These are phyloP conservation scores for Pseudobourletiella spinata DNA, from an alignment of 1,140 invertebrate genomes.

Conservation along the genomic window DNA sequence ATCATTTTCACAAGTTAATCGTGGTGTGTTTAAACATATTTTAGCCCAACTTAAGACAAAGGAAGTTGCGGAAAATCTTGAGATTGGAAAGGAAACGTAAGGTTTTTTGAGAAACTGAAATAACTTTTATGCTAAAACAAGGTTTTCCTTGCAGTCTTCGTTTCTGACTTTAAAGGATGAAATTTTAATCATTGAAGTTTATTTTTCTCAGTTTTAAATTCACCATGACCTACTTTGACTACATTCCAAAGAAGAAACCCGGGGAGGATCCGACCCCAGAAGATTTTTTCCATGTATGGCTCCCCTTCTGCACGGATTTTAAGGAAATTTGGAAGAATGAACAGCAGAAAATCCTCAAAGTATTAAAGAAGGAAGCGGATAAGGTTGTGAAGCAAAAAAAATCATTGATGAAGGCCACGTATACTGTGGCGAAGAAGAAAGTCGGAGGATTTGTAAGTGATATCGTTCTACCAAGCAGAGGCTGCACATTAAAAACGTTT, in stretches of 20 bases:
- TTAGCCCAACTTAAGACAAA: constrained; percentile 53
- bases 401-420: too few species aligned
- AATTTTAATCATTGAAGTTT: too few species aligned
- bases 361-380: constrained; percentile 47
- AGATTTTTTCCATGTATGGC: constrained; percentile 84
- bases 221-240: constrained; percentile 79
- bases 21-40: too few species aligned
- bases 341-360: constrained; percentile 70
- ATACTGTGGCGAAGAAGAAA: too few species aligned
- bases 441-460: too few species aligned
- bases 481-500: too few species aligned
- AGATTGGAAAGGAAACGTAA: constrained; percentile 56
- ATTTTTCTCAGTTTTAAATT: constrained; percentile 54
- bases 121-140: too few species aligned
- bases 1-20: too few species aligned
- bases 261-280: constrained; percentile 57
- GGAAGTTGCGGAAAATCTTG: constrained; percentile 56
- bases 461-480: too few species aligned
- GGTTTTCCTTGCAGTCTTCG: too few species aligned
- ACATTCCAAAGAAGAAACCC: constrained; percentile 65
- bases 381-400: constrained; percentile 41
- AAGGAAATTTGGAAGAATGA: constrained; percentile 95
- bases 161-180: too few species aligned
- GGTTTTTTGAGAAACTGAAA: too few species aligned
- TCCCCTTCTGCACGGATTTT: constrained; percentile 83